Evolutionary conservation across 2,113 vertebrate genomes (phyloP).

Genomic region (Connochaetes taurinus): DNA sequence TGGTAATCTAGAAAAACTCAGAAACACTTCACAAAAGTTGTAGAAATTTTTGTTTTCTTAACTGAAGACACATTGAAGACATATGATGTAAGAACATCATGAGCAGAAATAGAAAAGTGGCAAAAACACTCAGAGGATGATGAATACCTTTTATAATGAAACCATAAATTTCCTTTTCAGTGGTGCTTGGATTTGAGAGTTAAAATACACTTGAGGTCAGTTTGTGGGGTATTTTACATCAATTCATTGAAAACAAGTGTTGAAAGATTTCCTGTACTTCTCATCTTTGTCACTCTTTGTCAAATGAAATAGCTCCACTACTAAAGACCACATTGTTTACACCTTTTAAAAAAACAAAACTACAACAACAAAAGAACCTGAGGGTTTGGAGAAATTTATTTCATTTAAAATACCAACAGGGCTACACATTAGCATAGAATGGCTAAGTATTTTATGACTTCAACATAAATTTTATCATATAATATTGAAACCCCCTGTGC

Average conservation of each 20-base stretch:
- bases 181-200: neutral
- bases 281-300: neutral
- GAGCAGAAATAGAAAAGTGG: neutral
- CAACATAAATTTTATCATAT: neutral
- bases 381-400: neutral
- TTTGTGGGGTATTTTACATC: neutral
- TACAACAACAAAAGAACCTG: neutral
- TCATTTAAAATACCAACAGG: neutral
- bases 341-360: neutral
- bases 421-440: neutral
- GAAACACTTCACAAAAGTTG: neutral
- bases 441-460: neutral
- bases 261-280: neutral
- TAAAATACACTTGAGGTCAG: neutral
- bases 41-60: neutral
- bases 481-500: neutral
- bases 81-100: neutral
- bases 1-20: neutral
- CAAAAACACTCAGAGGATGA: neutral
- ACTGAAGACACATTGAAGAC: neutral
- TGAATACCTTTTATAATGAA: neutral
- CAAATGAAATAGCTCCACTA: neutral
- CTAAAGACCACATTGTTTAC: neutral
- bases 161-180: neutral
- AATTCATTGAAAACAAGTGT: neutral